Conservation (phyloP, 2,113 vertebrate genomes). For the Panthera leo region DNA sequence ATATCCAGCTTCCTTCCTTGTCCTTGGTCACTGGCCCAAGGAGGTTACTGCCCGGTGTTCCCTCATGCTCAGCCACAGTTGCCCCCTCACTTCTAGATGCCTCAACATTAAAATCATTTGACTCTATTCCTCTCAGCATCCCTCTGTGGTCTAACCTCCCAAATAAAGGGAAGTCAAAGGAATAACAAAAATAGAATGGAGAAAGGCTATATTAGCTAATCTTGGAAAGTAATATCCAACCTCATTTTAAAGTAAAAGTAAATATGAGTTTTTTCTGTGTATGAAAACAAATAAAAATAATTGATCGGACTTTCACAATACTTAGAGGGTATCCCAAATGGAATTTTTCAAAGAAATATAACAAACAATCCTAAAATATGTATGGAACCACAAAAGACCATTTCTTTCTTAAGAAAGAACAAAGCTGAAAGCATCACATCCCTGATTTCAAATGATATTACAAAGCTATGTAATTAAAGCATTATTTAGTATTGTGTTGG, state of each 20-base stretch:
- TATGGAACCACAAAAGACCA: neutral
- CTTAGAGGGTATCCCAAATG: neutral
- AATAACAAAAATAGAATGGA: neutral
- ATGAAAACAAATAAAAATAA: slow-evolving; percentile 27
- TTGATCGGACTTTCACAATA: neutral
- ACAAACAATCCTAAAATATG: neutral
- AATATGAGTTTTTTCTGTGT: neutral
- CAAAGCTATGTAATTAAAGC: neutral
- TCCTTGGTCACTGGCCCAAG: neutral
- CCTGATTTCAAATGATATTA: neutral
- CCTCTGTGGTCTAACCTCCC: neutral
- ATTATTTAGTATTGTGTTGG: neutral
- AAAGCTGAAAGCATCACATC: neutral
- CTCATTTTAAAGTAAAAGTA: neutral
- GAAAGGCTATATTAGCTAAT: neutral
- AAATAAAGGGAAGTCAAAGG: neutral
- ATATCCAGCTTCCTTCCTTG: neutral
- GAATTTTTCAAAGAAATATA: neutral
- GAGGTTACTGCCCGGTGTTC: neutral
- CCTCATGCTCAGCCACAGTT: neutral
- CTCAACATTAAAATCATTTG: neutral
- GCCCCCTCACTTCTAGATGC: neutral
- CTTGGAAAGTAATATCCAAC: neutral
- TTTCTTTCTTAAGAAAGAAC: neutral
- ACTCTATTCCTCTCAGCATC: neutral